Evolutionary conservation across 2,888 invertebrate species (phyloP).

Genomic region (Noctua janthe): DNA sequence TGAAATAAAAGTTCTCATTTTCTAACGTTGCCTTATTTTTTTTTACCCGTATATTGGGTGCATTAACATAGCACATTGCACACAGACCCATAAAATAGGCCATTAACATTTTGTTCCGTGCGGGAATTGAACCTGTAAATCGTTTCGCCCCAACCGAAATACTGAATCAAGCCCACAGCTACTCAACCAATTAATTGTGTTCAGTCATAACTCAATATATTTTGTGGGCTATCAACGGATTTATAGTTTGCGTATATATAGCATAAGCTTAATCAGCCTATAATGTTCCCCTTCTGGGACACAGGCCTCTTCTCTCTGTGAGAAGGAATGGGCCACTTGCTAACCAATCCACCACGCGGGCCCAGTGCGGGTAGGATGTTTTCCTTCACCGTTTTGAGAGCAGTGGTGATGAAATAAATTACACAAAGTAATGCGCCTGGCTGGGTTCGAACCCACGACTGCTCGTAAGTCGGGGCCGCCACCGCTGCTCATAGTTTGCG

Average conservation of each 20-base stretch:
- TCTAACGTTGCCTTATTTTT: neutral
- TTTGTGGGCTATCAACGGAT: conserved; percentile 2
- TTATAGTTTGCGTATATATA: neutral
- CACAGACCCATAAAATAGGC: neutral
- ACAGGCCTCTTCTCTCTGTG: too few relatives aligned
- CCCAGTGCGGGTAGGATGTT: too few relatives aligned
- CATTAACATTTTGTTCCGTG: neutral
- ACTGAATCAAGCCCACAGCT: neutral
- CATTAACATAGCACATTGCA: neutral
- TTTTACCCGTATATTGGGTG: neutral
- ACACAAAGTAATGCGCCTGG: too few relatives aligned
- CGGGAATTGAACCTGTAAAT: neutral
- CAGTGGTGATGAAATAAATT: too few relatives aligned
- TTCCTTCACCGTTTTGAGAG: too few relatives aligned
- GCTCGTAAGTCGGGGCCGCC: too few relatives aligned
- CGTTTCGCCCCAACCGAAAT: neutral
- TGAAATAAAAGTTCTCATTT: neutral
- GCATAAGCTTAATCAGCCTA: too few relatives aligned
- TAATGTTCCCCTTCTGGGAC: too few relatives aligned
- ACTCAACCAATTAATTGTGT: conserved; percentile 10
- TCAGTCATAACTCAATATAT: neutral
- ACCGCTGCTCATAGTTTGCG: neutral
- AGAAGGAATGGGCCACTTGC: too few relatives aligned
- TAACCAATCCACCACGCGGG: too few relatives aligned
- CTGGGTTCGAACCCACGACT: too few relatives aligned